phyloP scores from a whole-genome alignment of 2,113 vertebrate species.

The Myotis yumanensis region DNA sequence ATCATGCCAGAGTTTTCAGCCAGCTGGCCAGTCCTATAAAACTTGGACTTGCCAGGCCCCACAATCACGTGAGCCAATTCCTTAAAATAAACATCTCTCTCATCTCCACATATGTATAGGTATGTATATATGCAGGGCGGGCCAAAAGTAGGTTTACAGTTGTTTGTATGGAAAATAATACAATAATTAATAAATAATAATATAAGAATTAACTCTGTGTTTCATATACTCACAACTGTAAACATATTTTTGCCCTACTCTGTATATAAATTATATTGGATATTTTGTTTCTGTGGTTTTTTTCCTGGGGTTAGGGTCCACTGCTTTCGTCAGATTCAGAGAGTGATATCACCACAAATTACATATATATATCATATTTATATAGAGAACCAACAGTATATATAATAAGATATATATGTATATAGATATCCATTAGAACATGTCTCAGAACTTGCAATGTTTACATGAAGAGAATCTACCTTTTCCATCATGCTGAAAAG shows the following conservation, averaged over 20 bases:
- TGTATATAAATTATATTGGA: neutral
- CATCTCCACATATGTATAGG: neutral
- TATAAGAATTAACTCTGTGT: neutral
- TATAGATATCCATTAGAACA: neutral
- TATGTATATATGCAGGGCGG: neutral
- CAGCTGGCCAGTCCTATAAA: neutral
- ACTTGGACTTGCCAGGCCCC: neutral
- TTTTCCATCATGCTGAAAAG: neutral
- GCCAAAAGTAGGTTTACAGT: neutral
- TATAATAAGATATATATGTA: neutral
- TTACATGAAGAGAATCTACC: neutral
- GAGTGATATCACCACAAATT: neutral
- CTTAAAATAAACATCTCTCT: neutral
- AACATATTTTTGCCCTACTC: neutral
- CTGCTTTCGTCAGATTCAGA: conserved; percentile 15
- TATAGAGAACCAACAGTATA: neutral
- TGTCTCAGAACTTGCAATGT: neutral
- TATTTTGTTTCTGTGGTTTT: neutral
- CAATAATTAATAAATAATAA: neutral
- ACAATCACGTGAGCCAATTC: neutral
- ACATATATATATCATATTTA: neutral
- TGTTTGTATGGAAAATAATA: neutral
- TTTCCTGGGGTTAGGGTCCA: neutral
- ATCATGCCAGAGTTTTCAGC: neutral
- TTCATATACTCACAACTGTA: neutral